A percentile compares a stretch with the other conserved stretches of the same genome.
phyloP scores from a whole-genome alignment of 1,140 invertebrate species.

The Holcopasites calliopsidis region DNA sequence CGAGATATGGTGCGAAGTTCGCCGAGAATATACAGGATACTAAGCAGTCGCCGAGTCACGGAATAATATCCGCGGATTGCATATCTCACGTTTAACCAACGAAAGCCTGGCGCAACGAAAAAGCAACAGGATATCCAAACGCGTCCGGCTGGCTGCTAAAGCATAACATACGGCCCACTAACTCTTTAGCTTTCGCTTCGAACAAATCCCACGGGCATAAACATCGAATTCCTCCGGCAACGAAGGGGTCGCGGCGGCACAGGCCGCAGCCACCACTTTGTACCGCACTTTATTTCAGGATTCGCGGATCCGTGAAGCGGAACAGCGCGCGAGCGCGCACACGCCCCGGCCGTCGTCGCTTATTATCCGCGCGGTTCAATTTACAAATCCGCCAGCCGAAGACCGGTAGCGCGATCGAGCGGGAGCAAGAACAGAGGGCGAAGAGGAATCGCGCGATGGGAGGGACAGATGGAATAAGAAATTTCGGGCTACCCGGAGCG shows the following conservation, averaged over 20 bases:
- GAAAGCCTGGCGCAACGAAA: slow-evolving; percentile 8
- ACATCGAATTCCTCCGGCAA: slow-evolving; percentile 34
- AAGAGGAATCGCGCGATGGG: background rate
- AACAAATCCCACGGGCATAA: slow-evolving; percentile 39
- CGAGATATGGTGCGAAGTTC: background rate
- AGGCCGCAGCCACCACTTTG: background rate
- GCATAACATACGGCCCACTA: slow-evolving; percentile 39
- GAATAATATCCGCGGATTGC: slow-evolving; percentile 32
- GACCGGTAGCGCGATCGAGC: slow-evolving; percentile 46
- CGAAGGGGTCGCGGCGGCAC: background rate
- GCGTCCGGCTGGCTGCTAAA: slow-evolving; percentile 31
- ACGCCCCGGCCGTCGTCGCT: background rate
- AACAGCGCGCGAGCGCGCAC: background rate
- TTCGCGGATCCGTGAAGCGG: slow-evolving; percentile 12
- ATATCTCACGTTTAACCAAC: slow-evolving; percentile 35
- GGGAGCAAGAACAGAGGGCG: slow-evolving; percentile 7
- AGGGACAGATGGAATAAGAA: slow-evolving; percentile 30
- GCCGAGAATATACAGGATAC: background rate
- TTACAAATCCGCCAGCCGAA: slow-evolving; percentile 37
- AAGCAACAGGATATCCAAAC: slow-evolving; percentile 42
- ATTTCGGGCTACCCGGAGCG: slow-evolving; percentile 49
- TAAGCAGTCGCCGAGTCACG: slow-evolving; percentile 9
- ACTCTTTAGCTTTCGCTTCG: slow-evolving; percentile 38
- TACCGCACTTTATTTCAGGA: slow-evolving; percentile 40
- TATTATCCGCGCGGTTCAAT: slow-evolving; percentile 14